Conservation (phyloP, 1,140 invertebrate genomes). For the Batillaria attramentaria region DNA sequence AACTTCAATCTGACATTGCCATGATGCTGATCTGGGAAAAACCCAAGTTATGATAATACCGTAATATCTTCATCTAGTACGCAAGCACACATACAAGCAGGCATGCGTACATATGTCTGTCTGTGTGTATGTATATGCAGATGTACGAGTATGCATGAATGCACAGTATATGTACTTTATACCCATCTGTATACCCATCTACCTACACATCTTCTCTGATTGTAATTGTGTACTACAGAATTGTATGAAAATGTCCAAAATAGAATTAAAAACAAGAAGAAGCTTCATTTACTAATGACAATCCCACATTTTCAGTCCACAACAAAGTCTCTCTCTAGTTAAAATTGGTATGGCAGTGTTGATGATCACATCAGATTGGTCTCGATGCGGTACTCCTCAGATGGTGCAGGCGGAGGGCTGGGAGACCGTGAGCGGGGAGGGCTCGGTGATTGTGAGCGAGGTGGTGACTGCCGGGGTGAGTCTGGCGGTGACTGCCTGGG, state of each 20-base stretch:
- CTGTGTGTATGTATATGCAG: neutral
- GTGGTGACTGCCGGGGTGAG: conserved; percentile 2
- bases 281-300: too few species aligned
- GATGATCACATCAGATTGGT: conserved; percentile 5
- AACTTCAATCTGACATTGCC: too few species aligned
- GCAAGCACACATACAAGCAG: too few species aligned
- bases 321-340: too few species aligned
- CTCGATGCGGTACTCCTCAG: conserved; percentile 41
- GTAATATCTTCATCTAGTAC: too few species aligned
- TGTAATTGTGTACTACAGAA: too few species aligned
- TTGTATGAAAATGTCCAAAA: too few species aligned
- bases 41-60: too few species aligned
- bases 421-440: neutral
- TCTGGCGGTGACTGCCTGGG: neutral
- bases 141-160: neutral
- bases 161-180: neutral
- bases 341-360: neutral
- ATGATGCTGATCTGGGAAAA: too few species aligned
- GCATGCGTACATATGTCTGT: neutral
- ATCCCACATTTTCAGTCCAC: too few species aligned
- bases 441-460: neutral
- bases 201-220: neutral
- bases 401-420: conserved; percentile 44
- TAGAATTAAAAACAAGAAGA: too few species aligned
- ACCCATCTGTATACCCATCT: neutral